These are phyloP conservation scores for Eubasilissa splendida DNA, from an alignment of 2,888 invertebrate species.

Conservation along the genomic window DNA sequence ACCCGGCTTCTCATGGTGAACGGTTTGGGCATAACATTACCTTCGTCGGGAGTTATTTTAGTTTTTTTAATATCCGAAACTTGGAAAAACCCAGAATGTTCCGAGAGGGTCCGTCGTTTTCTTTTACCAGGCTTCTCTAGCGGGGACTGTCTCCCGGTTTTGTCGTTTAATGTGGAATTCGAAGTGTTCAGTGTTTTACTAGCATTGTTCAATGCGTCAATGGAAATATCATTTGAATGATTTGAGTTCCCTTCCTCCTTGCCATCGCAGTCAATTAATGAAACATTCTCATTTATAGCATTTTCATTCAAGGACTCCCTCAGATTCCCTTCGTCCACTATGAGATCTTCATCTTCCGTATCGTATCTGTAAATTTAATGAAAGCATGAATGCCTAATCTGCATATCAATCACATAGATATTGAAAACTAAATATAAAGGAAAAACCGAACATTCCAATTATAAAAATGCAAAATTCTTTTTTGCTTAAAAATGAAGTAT, in stretches of 20 bases:
- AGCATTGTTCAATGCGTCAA: background rate
- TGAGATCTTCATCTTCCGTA: slow-evolving; percentile 17
- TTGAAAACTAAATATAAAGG: too few species aligned
- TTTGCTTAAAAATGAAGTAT: too few species aligned
- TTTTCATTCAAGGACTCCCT: background rate
- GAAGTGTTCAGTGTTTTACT: background rate
- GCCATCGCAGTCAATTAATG: background rate
- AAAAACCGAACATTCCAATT: too few species aligned
- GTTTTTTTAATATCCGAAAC: slow-evolving; percentile 12
- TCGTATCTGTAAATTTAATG: slow-evolving; percentile 24
- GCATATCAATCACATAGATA: too few species aligned
- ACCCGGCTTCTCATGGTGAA: slow-evolving; percentile 47
- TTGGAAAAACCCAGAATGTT: background rate
- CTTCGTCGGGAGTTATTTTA: background rate
- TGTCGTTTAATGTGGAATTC: background rate
- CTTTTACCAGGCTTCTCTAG: slow-evolving; percentile 13
- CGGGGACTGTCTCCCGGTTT: background rate
- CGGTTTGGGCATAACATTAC: background rate
- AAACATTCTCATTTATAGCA: background rate
- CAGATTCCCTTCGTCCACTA: background rate
- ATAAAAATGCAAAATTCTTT: too few species aligned
- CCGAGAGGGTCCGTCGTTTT: slow-evolving; percentile 42
- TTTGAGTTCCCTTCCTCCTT: background rate
- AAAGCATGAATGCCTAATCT: background rate
- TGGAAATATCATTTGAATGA: background rate